Conservation (phyloP, 2,797 vertebrate genomes). For the Caiman crocodilus region DNA sequence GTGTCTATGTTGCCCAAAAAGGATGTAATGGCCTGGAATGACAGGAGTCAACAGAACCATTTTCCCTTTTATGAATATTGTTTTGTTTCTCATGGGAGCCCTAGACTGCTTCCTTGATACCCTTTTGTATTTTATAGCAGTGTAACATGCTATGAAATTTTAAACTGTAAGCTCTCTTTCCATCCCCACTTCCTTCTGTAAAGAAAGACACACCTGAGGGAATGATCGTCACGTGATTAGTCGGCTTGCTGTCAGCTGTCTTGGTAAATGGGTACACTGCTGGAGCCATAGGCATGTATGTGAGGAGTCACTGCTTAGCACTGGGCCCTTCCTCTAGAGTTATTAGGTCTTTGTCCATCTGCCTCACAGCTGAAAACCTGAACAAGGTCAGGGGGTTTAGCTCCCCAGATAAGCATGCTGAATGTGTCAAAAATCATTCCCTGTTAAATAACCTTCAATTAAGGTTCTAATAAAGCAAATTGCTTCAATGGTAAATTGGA, state of each 20-base stretch:
- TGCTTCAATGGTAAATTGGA: not conserved
- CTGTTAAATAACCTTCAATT: not conserved
- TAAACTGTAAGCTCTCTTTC: rapidly evolving
- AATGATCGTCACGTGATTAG: not conserved
- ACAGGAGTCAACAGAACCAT: not conserved
- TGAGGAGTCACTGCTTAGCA: rapidly evolving
- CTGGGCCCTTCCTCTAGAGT: not conserved
- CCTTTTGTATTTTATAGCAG: not conserved
- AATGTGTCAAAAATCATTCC: not conserved
- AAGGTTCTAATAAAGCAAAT: not conserved
- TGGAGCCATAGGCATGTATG: not conserved
- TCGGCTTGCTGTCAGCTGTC: not conserved
- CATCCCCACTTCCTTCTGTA: not conserved
- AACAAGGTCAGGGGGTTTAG: not conserved
- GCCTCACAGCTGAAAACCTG: rapidly evolving
- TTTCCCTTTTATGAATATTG: not conserved
- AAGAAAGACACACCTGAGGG: not conserved
- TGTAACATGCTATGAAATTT: rapidly evolving
- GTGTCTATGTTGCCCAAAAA: not conserved
- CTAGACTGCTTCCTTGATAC: not conserved
- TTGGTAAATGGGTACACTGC: not conserved
- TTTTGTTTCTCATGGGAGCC: not conserved
- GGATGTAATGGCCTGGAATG: not conserved
- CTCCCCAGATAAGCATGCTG: not conserved
- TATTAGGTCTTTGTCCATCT: rapidly evolving